Conservation (phyloP, 64 coral and sea anemone species). For the Montipora foliosa region DNA sequence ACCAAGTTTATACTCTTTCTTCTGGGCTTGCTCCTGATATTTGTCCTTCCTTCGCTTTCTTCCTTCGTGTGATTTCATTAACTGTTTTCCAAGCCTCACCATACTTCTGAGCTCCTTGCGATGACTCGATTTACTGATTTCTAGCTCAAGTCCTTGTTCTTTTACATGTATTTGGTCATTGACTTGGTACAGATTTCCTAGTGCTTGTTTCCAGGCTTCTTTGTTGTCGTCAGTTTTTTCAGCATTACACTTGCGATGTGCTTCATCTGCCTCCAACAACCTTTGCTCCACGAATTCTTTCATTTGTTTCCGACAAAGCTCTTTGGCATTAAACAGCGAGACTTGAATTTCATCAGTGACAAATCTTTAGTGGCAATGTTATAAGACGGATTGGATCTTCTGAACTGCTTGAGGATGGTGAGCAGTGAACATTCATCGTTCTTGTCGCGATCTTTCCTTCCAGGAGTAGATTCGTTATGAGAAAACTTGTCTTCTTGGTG, state of each 20-base stretch:
- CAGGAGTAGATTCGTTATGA: constrained; percentile 63
- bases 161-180: not conserved
- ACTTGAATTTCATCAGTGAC: constrained; percentile 1
- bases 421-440: constrained; percentile 33
- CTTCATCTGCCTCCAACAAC: not conserved
- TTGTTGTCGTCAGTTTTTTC: constrained; percentile 42
- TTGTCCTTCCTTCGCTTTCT: constrained; percentile 68
- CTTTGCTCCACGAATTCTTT: constrained; percentile 9
- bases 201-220: constrained; percentile 19
- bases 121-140: constrained; percentile 30
- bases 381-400: not conserved
- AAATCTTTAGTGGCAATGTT: constrained; percentile 64
- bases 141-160: constrained; percentile 39
- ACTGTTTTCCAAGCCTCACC: constrained; percentile 56
- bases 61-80: constrained; percentile 58
- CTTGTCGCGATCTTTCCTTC: constrained; percentile 45
- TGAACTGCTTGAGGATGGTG: too few species aligned
- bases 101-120: constrained; percentile 27
- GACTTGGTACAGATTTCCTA: constrained; percentile 46
- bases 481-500: constrained; percentile 27
- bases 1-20: too few species aligned
- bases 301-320: too few species aligned
- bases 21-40: constrained; percentile 12
- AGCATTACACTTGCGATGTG: not conserved
- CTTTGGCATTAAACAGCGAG: too few species aligned